Percentiles rank a stretch among this genome's conserved stretches.
Evolutionary conservation across 92 coral and sea anemone genomes (phyloP).

Genomic region (Zoanthus gigantus): DNA sequence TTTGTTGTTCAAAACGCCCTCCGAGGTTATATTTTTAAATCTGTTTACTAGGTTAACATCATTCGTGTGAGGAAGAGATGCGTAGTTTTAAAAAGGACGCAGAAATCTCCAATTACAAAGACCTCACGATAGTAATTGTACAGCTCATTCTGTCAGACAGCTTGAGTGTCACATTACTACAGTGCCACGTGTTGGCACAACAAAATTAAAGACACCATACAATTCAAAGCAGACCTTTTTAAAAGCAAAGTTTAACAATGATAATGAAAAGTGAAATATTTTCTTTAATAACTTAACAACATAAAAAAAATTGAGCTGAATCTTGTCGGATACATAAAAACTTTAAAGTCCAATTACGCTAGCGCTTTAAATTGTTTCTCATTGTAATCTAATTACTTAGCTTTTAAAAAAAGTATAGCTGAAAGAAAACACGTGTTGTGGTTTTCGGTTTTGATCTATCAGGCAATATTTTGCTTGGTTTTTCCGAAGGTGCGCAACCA

Average conservation of each 20-base stretch:
- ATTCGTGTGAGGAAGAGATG: conserved; percentile 1
- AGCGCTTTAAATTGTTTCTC: not conserved
- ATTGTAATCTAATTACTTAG: conserved; percentile 23
- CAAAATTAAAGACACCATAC: too few species aligned
- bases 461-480: not conserved
- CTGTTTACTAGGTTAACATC: not conserved
- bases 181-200: conserved; percentile 16
- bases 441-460: conserved; percentile 24
- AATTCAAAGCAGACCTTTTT: not conserved
- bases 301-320: conserved; percentile 15
- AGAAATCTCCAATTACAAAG: conserved; percentile 14
- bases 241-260: not conserved
- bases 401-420: conserved; percentile 12
- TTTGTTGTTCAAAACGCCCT: not conserved
- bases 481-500: not conserved
- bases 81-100: conserved; percentile 48
- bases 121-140: not conserved
- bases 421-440: conserved; percentile 48
- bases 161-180: not conserved
- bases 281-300: conserved; percentile 3
- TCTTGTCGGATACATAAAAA: not conserved
- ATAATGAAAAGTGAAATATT: not conserved
- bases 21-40: not conserved
- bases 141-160: not conserved
- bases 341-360: conserved; percentile 20